Evolutionary conservation across 35 echinoderm and acorn worm genomes (phyloP), one percentile per base, ranked within the genome.

Genomic region (Anneissia japonica): DNA sequence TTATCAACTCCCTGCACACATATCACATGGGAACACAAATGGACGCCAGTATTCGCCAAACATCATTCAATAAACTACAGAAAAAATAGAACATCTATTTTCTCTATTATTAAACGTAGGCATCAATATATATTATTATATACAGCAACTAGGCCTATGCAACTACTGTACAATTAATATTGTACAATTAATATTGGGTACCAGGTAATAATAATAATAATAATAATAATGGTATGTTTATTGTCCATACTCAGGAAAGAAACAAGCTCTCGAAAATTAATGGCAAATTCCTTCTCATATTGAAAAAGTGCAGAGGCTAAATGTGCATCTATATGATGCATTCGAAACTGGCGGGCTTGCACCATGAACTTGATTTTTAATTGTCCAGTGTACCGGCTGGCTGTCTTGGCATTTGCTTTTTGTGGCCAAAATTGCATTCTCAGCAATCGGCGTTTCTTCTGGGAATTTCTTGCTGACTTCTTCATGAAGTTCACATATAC

Each of bases 311-410:
- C 76, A 3, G 76, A 77, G 1, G 76, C 76, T 32, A 32, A 77
- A 37, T 77, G 76, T 3, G 35, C 17, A 26, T 81, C 79, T 9
- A 39, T 32, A 39, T 81, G 79, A 38, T 14, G 11, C 3, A 17
- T 13, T 39, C 79, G 1, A 30, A 81, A 40, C 26, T 81, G 79
- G 3, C 79, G 3, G 11, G 51, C 51, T 23, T 64, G 51, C 2
- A 87, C 75, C 85, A 87, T 87, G 29, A 77, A 76, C 39, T 87
- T 87, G 6, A 87, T 46, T 26, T 87, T 87, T 21, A 87, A 17
- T 0, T 32, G 35, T 38, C 85, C 74, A 29, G 85, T 87, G 45
- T 79, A 76, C 30, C 77, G 32, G 23, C 32, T 28, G 16, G 85
- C 75, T 14, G 34, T 39, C 17, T 32, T 51, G 26, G 74, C 38